Percentiles rank a stretch among this genome's conserved stretches.
Conservation (phyloP, 30 jellyfish, hydroid and myxozoan genomes). For the Cassiopea andromeda region DNA sequence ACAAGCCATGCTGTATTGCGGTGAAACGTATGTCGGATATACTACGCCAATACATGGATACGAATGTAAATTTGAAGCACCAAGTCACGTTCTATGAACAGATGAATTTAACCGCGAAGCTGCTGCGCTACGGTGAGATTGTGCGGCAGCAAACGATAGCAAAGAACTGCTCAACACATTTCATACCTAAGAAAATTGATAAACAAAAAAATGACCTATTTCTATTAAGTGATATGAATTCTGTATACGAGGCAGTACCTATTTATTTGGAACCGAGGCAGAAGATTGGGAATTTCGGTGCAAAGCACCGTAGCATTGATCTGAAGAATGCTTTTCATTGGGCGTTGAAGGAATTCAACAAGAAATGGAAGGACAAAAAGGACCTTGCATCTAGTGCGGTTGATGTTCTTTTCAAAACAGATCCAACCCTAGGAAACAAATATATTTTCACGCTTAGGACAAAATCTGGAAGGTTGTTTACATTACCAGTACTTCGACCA, state of each 20-base stretch:
- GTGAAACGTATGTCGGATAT: constrained; percentile 91
- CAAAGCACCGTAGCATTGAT: constrained; percentile 80
- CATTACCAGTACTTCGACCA: constrained; percentile 75
- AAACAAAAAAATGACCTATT: constrained; percentile 62
- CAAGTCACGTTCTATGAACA: constrained; percentile 74
- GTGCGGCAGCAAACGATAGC: constrained; percentile 68
- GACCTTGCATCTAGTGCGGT: constrained; percentile 12
- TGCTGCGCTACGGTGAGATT: constrained; percentile 61
- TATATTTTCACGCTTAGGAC: constrained; percentile 53
- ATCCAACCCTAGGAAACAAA: constrained; percentile 78
- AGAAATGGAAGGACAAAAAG: constrained; percentile 21
- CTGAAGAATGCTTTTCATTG: constrained; percentile 64
- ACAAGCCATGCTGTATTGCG: constrained; percentile 94
- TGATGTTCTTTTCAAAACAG: constrained; percentile 61
- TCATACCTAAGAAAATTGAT: constrained; percentile 29
- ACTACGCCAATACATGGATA: constrained; percentile 83
- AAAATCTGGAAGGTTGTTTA: constrained; percentile 33
- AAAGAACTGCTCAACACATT: constrained; percentile 57
- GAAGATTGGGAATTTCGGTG: constrained; percentile 75
- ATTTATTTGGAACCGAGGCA: constrained; percentile 70
- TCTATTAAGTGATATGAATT: constrained; percentile 47
- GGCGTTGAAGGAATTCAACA: constrained; percentile 58
- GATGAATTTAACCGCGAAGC: constrained; percentile 73
- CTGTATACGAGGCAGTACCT: constrained; percentile 72
- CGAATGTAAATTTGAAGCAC: constrained; percentile 63